phyloP scores from a whole-genome alignment of 2,888 invertebrate genomes.

The Trichogramma evanescens region DNA sequence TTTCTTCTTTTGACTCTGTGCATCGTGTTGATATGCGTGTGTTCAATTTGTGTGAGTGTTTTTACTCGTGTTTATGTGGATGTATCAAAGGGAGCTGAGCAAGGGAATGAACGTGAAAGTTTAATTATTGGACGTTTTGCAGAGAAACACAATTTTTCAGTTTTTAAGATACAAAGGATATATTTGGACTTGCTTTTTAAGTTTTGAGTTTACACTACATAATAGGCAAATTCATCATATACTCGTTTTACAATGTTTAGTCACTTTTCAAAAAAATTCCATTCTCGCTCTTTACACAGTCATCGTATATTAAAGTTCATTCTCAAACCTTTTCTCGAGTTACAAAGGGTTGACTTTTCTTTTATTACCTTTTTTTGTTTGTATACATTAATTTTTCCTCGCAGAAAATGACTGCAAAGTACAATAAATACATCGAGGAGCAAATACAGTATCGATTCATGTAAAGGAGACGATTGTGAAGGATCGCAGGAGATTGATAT shows the following conservation, averaged over 20 bases:
- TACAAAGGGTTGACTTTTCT: slow-evolving; percentile 27
- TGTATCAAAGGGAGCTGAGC: not conserved
- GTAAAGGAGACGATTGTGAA: not conserved
- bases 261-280: not conserved
- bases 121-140: not conserved
- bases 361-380: too few species aligned
- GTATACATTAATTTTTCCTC: too few species aligned
- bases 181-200: not conserved
- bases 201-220: too few species aligned
- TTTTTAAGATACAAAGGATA: slow-evolving; percentile 14
- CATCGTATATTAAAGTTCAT: not conserved
- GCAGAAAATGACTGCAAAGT: slow-evolving; percentile 18
- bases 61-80: too few species aligned
- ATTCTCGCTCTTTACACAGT: slow-evolving; percentile 14
- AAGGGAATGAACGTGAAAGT: slow-evolving; percentile 1
- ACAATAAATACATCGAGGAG: slow-evolving; percentile 29
- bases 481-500: too few species aligned
- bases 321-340: slow-evolving; percentile 17
- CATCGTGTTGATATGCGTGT: too few species aligned
- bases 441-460: slow-evolving; percentile 18
- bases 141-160: slow-evolving; percentile 1
- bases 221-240: not conserved
- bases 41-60: too few species aligned
- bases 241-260: slow-evolving; percentile 11
- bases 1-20: too few species aligned